These are phyloP conservation scores for Cosmorhoe ocellata DNA, from an alignment of 2,888 invertebrate species.

Conservation along the genomic window DNA sequence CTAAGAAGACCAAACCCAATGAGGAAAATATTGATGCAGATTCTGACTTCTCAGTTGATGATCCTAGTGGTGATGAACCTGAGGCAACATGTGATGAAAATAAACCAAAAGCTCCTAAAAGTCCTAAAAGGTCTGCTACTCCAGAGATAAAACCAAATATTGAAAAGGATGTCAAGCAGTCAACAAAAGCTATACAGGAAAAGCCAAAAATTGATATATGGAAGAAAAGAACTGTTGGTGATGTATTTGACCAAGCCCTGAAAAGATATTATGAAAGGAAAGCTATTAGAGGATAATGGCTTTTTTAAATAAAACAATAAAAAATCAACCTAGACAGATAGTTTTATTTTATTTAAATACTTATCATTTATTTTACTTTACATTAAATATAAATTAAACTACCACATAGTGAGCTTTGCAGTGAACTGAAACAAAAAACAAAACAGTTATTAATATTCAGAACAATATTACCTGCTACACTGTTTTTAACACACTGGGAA, in stretches of 20 bases:
- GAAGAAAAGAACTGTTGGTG: conserved; percentile 92
- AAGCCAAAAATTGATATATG: conserved; percentile 87
- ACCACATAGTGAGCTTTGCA: conserved; percentile 81
- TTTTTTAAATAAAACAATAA: conserved; percentile 10
- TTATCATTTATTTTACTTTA: too few relatives aligned
- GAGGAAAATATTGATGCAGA: conserved; percentile 87
- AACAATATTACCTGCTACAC: too few relatives aligned
- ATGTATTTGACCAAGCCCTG: conserved; percentile 88
- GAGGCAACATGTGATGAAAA: conserved; percentile 28
- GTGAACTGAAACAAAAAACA: conserved; percentile 73
- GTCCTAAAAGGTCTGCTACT: conserved; percentile 30
- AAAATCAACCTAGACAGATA: too few relatives aligned
- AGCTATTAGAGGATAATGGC: conserved; percentile 70
- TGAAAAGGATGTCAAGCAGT: conserved; percentile 25
- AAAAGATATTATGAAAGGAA: conserved; percentile 90
- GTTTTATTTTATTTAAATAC: too few relatives aligned
- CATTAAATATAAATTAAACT: conserved; percentile 39
- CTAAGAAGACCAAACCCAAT: conserved; percentile 65
- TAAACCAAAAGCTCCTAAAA: conserved; percentile 27
- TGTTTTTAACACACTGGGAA: too few relatives aligned
- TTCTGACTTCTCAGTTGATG: conserved; percentile 88
- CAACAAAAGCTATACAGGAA: conserved; percentile 33
- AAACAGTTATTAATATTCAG: not conserved
- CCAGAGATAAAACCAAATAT: conserved; percentile 36
- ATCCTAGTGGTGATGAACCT: conserved; percentile 77